A percentile compares a stretch with the other conserved stretches of the same genome.
phyloP scores from a whole-genome alignment of 2,888 invertebrate genomes.

The Lissonota sp. region DNA sequence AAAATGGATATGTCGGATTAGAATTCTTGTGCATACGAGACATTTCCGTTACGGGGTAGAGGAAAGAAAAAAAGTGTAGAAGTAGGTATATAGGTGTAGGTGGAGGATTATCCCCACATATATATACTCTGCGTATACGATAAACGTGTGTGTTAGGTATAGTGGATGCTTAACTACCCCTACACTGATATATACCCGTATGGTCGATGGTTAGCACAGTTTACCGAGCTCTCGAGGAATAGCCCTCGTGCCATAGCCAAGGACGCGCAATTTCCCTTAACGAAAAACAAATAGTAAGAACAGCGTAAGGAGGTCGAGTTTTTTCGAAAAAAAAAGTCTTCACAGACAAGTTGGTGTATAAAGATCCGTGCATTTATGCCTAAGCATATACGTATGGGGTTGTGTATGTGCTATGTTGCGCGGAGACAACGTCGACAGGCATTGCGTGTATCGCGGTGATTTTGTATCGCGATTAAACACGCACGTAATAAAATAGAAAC shows the following conservation, averaged over 20 bases:
- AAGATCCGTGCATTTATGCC: slow-evolving; percentile 43
- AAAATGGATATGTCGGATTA: too few relatives aligned
- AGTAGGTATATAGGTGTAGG: too few relatives aligned
- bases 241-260: slow-evolving; percentile 60
- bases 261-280: slow-evolving; percentile 76
- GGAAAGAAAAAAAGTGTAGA: too few relatives aligned
- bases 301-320: slow-evolving; percentile 6
- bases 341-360: neutral
- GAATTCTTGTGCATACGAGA: too few relatives aligned
- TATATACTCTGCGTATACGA: neutral
- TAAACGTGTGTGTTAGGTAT: neutral
- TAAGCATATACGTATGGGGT: slow-evolving; percentile 16
- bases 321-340: slow-evolving; percentile 23
- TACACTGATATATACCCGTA: slow-evolving; percentile 63
- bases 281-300: slow-evolving; percentile 77
- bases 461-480: too few relatives aligned
- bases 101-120: neutral
- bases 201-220: slow-evolving; percentile 75
- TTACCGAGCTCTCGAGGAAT: slow-evolving; percentile 76
- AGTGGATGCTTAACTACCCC: neutral
- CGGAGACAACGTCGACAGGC: too few relatives aligned
- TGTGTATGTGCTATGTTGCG: too few relatives aligned
- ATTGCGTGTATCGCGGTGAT: too few relatives aligned
- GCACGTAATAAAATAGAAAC: too few relatives aligned
- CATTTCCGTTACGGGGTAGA: too few relatives aligned